Evolutionary conservation across 2,888 invertebrate species (phyloP), one percentile per base, ranked within the genome.

Genomic region (Eudasyphora cyanicolor): DNA sequence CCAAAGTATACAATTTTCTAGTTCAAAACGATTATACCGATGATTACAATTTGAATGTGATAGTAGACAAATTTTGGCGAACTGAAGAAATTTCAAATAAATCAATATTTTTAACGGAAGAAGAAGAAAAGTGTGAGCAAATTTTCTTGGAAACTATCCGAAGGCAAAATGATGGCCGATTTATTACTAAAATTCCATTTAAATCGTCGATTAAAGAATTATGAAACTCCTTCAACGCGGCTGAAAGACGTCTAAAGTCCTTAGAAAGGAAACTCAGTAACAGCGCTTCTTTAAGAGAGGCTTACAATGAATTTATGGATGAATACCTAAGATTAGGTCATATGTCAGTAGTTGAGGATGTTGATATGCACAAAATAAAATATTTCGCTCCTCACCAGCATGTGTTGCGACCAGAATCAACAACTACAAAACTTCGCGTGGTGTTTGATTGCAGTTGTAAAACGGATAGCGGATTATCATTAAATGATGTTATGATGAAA

Each of bases 401-500:
- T 51, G 82, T 82, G 0, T 24, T 85, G 17, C 70, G 77, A 7
- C 76, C 81, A 27, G 75, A 83, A 1, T 82, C 79, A 17, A 69
- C 79, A 0, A 81, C 69, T 14, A 86, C 82, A 0, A 86, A 85
- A 27, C 64, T 85, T 21, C 69, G 85, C 8, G 80, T 85, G 0
- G 85, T 85, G 0, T 85, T 84, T 35, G 82, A 85, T 24, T 80
- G 54, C 51, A 77, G 69, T 17, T 60, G 77, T 24, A 85, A 79
- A 19, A 81, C 85, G 17, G 70, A 76, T 24, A 75, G 76, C 51
- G 85, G 85, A 4, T 38, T 77, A 8, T 85, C 86, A 1, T 29
- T 86, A 0, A 84, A 85, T 12, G 85, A 85, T 4, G 75, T 75
- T 14, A 75, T 86, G 78, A 76, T 78, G 32, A 77, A 77, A 45